Evolutionary conservation across 1,140 invertebrate genomes (phyloP).

Genomic region (Chrysoperla carnea): DNA sequence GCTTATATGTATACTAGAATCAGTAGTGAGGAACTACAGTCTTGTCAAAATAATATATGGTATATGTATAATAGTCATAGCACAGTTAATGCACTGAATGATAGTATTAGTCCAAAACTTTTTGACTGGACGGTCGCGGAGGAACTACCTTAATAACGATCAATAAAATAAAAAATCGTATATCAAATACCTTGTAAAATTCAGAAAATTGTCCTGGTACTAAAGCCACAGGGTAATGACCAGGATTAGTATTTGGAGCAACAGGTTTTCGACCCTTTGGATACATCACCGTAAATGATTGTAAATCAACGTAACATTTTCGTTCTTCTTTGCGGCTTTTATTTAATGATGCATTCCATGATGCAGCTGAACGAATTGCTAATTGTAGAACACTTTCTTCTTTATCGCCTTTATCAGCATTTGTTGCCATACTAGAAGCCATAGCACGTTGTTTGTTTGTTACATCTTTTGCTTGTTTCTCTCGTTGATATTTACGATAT

Average conservation of each 20-base stretch:
- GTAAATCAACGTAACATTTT: constrained; percentile 51
- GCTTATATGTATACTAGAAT: too few relatives aligned
- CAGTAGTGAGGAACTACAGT: too few relatives aligned
- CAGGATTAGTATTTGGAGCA: constrained; percentile 28
- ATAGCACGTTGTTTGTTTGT: constrained; percentile 44
- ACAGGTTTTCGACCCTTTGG: constrained; percentile 26
- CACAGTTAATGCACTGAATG: too few relatives aligned
- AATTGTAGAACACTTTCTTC: constrained; percentile 59
- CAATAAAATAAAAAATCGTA: neutral
- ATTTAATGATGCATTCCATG: constrained; percentile 80
- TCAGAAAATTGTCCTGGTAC: constrained; percentile 89
- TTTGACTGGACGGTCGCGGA: too few relatives aligned
- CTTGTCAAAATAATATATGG: too few relatives aligned
- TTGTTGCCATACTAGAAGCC: constrained; percentile 15
- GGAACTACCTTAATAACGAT: neutral
- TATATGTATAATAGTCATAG: too few relatives aligned
- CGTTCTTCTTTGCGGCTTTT: constrained; percentile 50
- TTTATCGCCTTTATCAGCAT: constrained; percentile 19
- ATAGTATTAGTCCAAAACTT: too few relatives aligned
- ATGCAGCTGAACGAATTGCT: constrained; percentile 68
- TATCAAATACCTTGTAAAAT: constrained; percentile 49
- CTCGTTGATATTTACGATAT: constrained; percentile 65
- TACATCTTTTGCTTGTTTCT: constrained; percentile 56
- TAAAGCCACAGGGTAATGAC: constrained; percentile 74
- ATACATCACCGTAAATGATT: constrained; percentile 30